Base-by-base conservation (phyloP, 2,888 invertebrate species). In the Lomographa bimaculata region DNA sequence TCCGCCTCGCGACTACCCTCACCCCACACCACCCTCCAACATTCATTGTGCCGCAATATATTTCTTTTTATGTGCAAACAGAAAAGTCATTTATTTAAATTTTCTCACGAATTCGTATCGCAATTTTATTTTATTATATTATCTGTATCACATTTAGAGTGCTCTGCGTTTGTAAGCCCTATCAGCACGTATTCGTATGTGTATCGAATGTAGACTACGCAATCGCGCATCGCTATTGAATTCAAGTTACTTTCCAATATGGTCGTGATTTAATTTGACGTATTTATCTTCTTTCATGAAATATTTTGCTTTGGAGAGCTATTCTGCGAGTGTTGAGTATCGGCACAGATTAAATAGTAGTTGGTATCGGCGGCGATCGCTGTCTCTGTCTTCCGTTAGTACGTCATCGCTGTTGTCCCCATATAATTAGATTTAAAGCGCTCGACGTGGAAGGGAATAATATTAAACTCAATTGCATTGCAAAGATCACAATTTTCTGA, bases 1-100 rank as follows among this genome's bases (percentile, higher is more conserved):
- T 63, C 68, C 81, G 68, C 80, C 78, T 65, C 78, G 66, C 81
- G 74, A 72, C 71, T 73, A 71, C 79, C 80, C 81, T 68, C 74
- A 57, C 68, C 78, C 82, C 73, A 71, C 57, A 61, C 72, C 71
- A 71, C 72, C 86, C 75, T 79, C 83, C 82, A 78, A 85, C 87
- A 89, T 86, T 86, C 87, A 87, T 87, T 87, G 87, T 86, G 87
- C 89, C 87, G 87, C 87, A 89, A 89, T 89, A 89, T 89, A 89
- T 87, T 89, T 89, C 86, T 87, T 89, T 89, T 89, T 89, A 89
- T 89, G 89, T 89, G 87, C 87, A 89, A 89, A 89, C 87, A 87
- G 87, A 89, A 87, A 87, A 87, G 87, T 86, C 86, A 87, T 87
- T 87, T 89, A 87, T 89, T 87, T 87, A 89, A 89, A 89, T 86